Evolutionary conservation across 2,888 invertebrate species (phyloP).

Genomic region (Parascotia fuliginaria): DNA sequence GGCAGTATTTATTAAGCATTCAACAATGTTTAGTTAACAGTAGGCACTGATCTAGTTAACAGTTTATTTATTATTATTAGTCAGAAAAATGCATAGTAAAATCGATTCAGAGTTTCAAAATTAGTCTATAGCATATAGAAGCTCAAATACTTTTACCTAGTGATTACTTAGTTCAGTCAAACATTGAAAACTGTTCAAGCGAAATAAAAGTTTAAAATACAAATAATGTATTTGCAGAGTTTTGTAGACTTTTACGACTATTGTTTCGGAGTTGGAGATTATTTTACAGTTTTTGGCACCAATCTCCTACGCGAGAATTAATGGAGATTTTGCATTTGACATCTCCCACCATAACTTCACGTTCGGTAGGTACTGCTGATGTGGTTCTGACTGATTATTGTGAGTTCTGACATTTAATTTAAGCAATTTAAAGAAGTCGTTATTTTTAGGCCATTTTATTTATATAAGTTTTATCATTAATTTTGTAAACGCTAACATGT

Average conservation of each 20-base stretch:
- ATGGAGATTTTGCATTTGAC: constrained; percentile 60
- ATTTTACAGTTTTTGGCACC: constrained; percentile 62
- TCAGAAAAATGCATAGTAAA: constrained; percentile 19
- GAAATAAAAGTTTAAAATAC: constrained; percentile 38
- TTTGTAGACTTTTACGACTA: constrained; percentile 43
- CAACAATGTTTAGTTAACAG: too few relatives aligned
- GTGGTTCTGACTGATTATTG: constrained; percentile 26
- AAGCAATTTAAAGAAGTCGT: not conserved
- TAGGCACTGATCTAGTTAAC: too few relatives aligned
- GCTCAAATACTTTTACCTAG: constrained; percentile 16
- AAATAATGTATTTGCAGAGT: constrained; percentile 41
- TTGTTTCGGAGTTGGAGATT: constrained; percentile 50
- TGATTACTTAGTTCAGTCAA: constrained; percentile 35
- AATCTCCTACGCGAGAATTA: constrained; percentile 45
- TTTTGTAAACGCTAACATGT: not conserved
- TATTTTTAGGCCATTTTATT: not conserved
- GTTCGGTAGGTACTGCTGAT: constrained; percentile 34
- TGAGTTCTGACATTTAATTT: constrained; percentile 23
- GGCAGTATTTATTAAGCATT: too few relatives aligned
- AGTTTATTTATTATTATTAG: too few relatives aligned
- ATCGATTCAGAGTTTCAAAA: constrained; percentile 30
- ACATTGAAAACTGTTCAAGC: constrained; percentile 5
- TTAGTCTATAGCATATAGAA: constrained; percentile 26
- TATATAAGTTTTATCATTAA: not conserved
- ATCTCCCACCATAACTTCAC: constrained; percentile 48